Conservation (phyloP, 2,888 invertebrate genomes). For the Ochropleura leucogaster region DNA sequence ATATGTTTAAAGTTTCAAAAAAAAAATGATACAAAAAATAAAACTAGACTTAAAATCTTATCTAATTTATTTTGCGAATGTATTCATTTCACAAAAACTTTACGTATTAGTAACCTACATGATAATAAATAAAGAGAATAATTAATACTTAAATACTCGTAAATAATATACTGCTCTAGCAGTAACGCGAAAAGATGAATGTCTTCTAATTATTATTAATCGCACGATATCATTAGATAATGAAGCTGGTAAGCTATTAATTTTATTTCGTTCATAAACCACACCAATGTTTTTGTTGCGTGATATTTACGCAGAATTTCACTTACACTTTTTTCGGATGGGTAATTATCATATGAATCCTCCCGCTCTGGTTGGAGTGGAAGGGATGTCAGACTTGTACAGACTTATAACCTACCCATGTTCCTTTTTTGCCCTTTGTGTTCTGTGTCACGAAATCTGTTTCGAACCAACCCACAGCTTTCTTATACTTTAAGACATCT, state of each 20-base stretch:
- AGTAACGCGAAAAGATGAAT: conserved; percentile 14
- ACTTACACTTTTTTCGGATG: background rate
- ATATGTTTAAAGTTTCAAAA: too few relatives aligned
- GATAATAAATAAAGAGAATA: background rate
- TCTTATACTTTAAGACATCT: too few relatives aligned
- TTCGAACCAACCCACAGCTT: too few relatives aligned
- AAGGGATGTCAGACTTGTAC: too few relatives aligned
- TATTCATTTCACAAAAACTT: background rate
- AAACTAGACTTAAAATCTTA: too few relatives aligned
- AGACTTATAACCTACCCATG: too few relatives aligned
- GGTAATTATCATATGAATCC: too few relatives aligned
- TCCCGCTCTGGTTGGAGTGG: too few relatives aligned
- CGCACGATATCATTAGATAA: conserved; percentile 14
- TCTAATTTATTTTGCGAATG: too few relatives aligned
- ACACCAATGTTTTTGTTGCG: background rate
- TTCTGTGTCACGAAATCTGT: too few relatives aligned
- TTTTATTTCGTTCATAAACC: conserved; percentile 18
- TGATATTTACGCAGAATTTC: conserved; percentile 6
- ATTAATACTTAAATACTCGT: background rate
- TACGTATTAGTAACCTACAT: background rate
- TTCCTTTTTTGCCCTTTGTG: too few relatives aligned
- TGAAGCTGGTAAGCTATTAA: conserved; percentile 5
- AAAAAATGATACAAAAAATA: too few relatives aligned
- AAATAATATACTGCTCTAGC: background rate
- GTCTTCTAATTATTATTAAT: conserved; percentile 28